phyloP scores from a whole-genome alignment of 2,888 invertebrate genomes.

The Tromatobia lineatoria region DNA sequence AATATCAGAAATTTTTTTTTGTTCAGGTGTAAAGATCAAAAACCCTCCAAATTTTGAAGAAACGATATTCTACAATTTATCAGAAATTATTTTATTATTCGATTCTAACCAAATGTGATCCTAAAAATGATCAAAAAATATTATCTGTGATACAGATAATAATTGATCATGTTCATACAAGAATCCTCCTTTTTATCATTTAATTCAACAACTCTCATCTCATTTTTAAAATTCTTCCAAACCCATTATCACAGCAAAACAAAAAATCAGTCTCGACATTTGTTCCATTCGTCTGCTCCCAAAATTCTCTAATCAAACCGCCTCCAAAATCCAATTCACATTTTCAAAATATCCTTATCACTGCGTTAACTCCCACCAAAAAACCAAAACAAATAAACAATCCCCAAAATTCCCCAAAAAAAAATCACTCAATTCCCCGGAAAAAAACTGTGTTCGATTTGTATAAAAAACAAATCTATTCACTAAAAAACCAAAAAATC shows the following conservation, averaged over 20 bases:
- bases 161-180: too few relatives aligned
- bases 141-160: too few relatives aligned
- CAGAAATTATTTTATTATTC: not conserved
- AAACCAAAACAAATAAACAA: not conserved
- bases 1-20: too few relatives aligned
- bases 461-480: not conserved
- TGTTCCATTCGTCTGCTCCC: not conserved
- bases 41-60: not conserved
- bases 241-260: not conserved
- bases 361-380: not conserved
- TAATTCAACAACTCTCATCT: not conserved
- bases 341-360: not conserved
- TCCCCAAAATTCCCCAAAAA: not conserved
- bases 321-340: not conserved
- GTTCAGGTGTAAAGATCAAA: too few relatives aligned
- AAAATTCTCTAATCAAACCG: not conserved
- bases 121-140: too few relatives aligned
- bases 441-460: constrained; percentile 4
- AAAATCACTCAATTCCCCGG: not conserved
- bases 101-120: not conserved
- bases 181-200: not conserved
- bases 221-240: not conserved
- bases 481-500: not conserved
- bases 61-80: too few relatives aligned
- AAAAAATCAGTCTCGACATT: not conserved